Evolutionary conservation across 2,797 vertebrate genomes (phyloP).

Genomic region (Syncerus caffer): DNA sequence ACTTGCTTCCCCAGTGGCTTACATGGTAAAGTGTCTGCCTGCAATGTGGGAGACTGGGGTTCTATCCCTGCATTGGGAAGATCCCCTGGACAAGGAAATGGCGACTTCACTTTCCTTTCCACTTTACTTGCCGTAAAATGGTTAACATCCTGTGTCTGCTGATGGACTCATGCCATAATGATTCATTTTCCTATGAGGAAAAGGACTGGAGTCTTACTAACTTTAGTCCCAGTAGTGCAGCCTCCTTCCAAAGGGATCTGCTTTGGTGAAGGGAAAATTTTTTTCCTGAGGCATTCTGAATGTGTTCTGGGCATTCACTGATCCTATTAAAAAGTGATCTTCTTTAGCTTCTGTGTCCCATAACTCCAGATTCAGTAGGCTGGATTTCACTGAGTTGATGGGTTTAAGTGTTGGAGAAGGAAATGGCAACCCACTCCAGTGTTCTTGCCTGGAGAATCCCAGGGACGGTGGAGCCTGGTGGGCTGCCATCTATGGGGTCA

Average conservation of each 20-base stretch:
- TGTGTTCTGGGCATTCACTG: not conserved
- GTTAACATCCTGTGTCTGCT: not conserved
- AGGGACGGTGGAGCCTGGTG: too few relatives aligned
- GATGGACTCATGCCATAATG: not conserved
- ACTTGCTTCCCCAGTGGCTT: not conserved
- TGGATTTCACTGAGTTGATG: not conserved
- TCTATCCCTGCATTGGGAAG: not conserved
- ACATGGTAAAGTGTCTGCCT: not conserved
- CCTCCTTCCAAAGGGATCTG: not conserved
- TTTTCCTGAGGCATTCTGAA: not conserved
- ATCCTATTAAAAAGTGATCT: conserved; percentile 12
- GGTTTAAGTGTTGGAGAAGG: not conserved
- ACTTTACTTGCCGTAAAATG: not conserved
- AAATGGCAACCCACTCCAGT: too few relatives aligned
- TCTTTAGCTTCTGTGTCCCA: not conserved
- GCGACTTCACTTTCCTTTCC: not conserved
- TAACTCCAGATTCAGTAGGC: not conserved
- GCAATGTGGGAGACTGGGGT: not conserved
- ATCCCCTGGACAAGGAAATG: not conserved
- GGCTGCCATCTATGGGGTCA: rapidly evolving
- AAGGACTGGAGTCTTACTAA: not conserved
- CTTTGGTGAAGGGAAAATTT: not conserved
- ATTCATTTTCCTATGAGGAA: conserved; percentile 5
- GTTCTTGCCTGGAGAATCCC: too few relatives aligned
- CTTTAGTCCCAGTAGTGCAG: not conserved